phyloP scores from a whole-genome alignment of 2,888 invertebrate species.

The Drosophila lacicola region DNA sequence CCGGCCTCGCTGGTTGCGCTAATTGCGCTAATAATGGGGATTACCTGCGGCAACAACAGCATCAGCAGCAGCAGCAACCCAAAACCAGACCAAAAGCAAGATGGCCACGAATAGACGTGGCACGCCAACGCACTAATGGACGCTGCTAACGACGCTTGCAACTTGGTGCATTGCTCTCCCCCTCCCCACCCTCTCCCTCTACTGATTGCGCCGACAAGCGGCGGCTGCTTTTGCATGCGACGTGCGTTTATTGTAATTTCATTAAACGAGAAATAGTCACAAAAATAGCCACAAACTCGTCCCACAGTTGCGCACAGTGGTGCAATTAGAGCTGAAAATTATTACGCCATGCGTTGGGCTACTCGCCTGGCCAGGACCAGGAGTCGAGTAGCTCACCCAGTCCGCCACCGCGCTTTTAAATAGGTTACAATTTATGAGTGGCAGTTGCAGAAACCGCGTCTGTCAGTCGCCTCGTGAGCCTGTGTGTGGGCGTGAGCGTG shows the following conservation, averaged over 20 bases:
- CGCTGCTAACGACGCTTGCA: conserved; percentile 65
- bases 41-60: conserved; percentile 57
- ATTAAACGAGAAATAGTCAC: conserved; percentile 77
- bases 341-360: conserved; percentile 34
- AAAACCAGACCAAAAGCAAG: conserved; percentile 27
- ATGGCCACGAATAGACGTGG: conserved; percentile 24
- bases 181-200: conserved; percentile 1
- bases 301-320: conserved; percentile 49
- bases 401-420: conserved; percentile 49
- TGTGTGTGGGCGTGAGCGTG: conserved; percentile 11
- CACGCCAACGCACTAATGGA: conserved; percentile 75
- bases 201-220: conserved; percentile 55
- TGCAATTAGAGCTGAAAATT: conserved; percentile 74
- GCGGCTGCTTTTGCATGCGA: conserved; percentile 47
- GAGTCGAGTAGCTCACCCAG: neutral
- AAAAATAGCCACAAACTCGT: conserved; percentile 50
- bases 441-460: conserved; percentile 45
- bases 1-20: conserved; percentile 50
- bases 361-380: conserved; percentile 3
- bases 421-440: conserved; percentile 79
- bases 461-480: conserved; percentile 43
- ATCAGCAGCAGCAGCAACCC: conserved; percentile 14
- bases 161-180: conserved; percentile 12
- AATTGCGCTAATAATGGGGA: conserved; percentile 79
- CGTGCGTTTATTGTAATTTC: conserved; percentile 79